Conservation (phyloP, 1,140 invertebrate genomes). For the Drosophila saltans region DNA sequence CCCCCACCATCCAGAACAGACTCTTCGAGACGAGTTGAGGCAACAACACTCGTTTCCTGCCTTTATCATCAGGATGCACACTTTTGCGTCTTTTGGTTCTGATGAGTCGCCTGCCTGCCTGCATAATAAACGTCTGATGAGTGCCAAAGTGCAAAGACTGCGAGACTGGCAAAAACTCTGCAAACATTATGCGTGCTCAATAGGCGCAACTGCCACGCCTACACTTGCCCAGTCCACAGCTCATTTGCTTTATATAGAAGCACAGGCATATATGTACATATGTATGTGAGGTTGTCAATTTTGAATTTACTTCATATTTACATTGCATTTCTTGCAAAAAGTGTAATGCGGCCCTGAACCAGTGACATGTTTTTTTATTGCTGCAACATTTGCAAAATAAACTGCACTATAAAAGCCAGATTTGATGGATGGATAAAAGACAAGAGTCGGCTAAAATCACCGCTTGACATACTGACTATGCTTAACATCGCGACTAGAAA, state of each 20-base stretch:
- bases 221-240: neutral
- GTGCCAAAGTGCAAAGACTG: constrained; percentile 36
- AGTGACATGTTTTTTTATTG: constrained; percentile 62
- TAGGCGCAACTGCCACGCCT: constrained; percentile 39
- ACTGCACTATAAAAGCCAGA: constrained; percentile 19
- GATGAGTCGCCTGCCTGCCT: constrained; percentile 28
- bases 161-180: constrained; percentile 46
- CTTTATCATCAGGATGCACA: constrained; percentile 49
- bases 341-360: constrained; percentile 58
- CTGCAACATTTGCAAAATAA: neutral
- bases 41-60: constrained; percentile 28
- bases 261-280: constrained; percentile 25
- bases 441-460: constrained; percentile 26
- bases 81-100: constrained; percentile 26
- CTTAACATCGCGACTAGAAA: constrained; percentile 34
- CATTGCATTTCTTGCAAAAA: constrained; percentile 39
- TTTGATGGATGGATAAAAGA: constrained; percentile 13
- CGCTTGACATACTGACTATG: constrained; percentile 2
- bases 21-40: constrained; percentile 6
- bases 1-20: neutral
- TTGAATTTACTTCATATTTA: constrained; percentile 36
- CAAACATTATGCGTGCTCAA: constrained; percentile 67
- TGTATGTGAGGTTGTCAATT: neutral
- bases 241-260: constrained; percentile 56
- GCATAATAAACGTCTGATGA: constrained; percentile 57